Base-by-base conservation (phyloP, 2,797 vertebrate genomes). In the Coendou prehensilis region DNA sequence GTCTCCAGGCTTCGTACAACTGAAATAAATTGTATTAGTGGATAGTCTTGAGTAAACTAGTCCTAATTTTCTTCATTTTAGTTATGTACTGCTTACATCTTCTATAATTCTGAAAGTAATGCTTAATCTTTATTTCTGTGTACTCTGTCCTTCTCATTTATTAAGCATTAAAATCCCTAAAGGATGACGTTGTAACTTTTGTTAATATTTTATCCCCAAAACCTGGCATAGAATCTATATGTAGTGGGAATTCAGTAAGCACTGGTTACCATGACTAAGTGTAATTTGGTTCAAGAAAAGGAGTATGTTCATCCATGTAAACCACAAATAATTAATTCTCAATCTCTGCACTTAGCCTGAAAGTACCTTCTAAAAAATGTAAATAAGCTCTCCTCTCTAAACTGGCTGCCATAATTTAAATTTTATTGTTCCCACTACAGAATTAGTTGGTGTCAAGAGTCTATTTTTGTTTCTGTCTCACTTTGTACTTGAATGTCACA, bases 401-500 rank as follows among this genome's bases (percentile, higher is more conserved):
- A 41, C 45, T 37, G 33, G 9, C 8, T 89, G 37, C 6, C 5
- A 45, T 78, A 8, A 81, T 96, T 76, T 71, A 95, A 93, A 67
- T 95, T 90, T 91, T 50, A 52, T 17, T 54, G 7, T 63, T 20
- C 10, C 69, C 33, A 61, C 9, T 84, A 57, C 3, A 63, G 20
- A 94, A 91, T 54, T 83, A 57, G 63, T 30, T 67, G 30, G 0
- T 69, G 8, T 73, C 50, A 84, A 89, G 47, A 88, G 33, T 47
- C 11, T 63, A 69, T 64, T 23, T 84, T 94, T 79, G 47, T 20
- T 84, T 91, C 30, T 84, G 1, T 84, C 17, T 93, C 28, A 79
- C 9, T 90, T 95, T 95, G 56, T 97, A 67, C 52, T 95, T 95
- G n/a, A 37, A 76, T 92, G n/a, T 80, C 37, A 37, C 33, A 45